Conservation (phyloP, 2,888 invertebrate genomes). For the Dasysyrphus albostriatus region DNA sequence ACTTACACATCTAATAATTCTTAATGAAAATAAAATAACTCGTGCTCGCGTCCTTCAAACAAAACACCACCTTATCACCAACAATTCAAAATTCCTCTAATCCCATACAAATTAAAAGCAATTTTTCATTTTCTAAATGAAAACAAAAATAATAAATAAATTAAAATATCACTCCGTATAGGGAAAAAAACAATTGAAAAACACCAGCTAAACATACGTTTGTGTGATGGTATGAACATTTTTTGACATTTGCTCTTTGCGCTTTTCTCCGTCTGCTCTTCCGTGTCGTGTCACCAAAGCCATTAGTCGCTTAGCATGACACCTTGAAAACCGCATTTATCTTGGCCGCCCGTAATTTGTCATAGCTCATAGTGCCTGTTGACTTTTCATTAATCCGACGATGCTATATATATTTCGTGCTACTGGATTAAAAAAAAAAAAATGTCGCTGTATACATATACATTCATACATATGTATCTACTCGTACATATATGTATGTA, state of each 20-base stretch:
- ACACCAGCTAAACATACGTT: conserved; percentile 26
- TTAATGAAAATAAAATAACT: neutral
- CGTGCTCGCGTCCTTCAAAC: neutral
- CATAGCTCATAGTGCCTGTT: conserved; percentile 72
- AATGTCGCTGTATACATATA: neutral
- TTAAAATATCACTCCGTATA: conserved; percentile 31
- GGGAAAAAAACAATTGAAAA: conserved; percentile 25
- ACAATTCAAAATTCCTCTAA: neutral
- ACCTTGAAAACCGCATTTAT: conserved; percentile 73
- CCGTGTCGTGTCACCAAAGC: conserved; percentile 72
- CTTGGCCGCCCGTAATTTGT: conserved; percentile 73
- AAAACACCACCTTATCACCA: neutral
- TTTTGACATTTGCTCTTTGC: conserved; percentile 65
- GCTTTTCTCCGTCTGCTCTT: conserved; percentile 50
- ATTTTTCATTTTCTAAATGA: conserved; percentile 18
- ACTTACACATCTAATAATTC: neutral
- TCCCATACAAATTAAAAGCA: conserved; percentile 18
- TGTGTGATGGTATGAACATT: conserved; percentile 29
- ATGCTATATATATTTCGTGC: conserved; percentile 15
- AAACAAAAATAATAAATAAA: conserved; percentile 20
- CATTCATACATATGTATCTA: neutral
- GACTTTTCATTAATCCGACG: conserved; percentile 74
- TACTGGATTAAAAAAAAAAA: conserved; percentile 25
- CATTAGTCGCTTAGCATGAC: conserved; percentile 70
- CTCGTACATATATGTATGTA: no score